Base-by-base conservation (phyloP, 2,888 invertebrate species). In the Dynastes maya region DNA sequence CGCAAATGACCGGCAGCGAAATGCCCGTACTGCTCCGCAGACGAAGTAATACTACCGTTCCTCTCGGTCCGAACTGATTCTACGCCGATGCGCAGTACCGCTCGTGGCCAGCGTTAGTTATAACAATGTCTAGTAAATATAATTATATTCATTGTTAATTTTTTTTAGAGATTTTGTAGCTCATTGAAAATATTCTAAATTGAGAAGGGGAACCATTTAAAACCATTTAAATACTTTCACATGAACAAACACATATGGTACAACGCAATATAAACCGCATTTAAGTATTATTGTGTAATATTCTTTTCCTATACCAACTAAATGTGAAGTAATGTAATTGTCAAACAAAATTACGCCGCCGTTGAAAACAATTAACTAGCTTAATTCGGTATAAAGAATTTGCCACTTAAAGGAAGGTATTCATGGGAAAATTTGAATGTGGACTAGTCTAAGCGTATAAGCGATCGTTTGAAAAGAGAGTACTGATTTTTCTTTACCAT, bases 371-470 rank as follows among this genome's bases (percentile, higher is more conserved):
- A 68, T 49, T 68, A 68, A 9, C 8, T 4, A 45, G 2, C 68
- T 29, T 11, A 51, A 68, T 68, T 16, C 29, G 68, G 68, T 3
- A 16, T 22, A 29, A 51, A 51, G 68, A 68, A 68, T 68, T 68
- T 51, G 49, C 22, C 27, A 49, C 13, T 68, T 45, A 45, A 3
- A 22, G n/a, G 16, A 27, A 22, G 22, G 49, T 49, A 45, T 68
- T 45, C 68, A 49, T 68, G 68, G 68, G 68, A 68, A 68, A 68
- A 68, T 68, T 68, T 22, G 45, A 68, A 22, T 11, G 13, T 27
- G 16, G 16, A 49, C 6, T 22, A 3, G 32, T 32, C 27, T 27
- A 11, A 16, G 2, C 9, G 16, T 67, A 40, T 45, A 27, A 3
- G 32, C 27, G 27, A 16, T 68, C n/a, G 22, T 27, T 22, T 27